Conservation (phyloP, 1,140 invertebrate species). For the Schlechtendalia chinensis region DNA sequence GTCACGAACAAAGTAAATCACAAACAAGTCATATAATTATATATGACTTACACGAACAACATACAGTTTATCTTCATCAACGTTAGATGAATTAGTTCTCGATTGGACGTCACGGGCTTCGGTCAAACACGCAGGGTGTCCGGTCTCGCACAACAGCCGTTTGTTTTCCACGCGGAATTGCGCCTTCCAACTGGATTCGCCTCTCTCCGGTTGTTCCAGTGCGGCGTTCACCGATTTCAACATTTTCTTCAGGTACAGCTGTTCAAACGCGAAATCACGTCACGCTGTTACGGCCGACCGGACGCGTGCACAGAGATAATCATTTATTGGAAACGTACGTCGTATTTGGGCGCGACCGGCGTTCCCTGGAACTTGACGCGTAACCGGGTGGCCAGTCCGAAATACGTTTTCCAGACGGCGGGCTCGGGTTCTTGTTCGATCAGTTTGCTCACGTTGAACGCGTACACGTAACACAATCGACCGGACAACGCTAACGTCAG, state of each 20-base stretch:
- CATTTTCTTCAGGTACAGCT: slow-evolving; percentile 61
- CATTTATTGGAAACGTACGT: slow-evolving; percentile 50
- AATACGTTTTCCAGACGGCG: slow-evolving; percentile 64
- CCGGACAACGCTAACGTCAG: slow-evolving; percentile 74
- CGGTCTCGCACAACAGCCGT: slow-evolving; percentile 64
- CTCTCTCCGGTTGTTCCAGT: slow-evolving; percentile 52
- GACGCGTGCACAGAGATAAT: too few species aligned
- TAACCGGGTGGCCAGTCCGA: slow-evolving; percentile 64
- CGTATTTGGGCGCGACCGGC: slow-evolving; percentile 50
- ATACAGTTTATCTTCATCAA: slow-evolving; percentile 58
- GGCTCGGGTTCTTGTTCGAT: slow-evolving; percentile 68
- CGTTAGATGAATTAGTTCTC: slow-evolving; percentile 66
- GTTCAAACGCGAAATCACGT: not conserved
- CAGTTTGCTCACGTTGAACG: slow-evolving; percentile 73
- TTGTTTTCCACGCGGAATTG: slow-evolving; percentile 55
- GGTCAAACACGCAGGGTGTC: slow-evolving; percentile 69
- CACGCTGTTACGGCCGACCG: not conserved
- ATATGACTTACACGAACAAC: slow-evolving; percentile 24
- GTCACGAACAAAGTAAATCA: not conserved
- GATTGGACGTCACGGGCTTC: slow-evolving; percentile 65
- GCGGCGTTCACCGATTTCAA: slow-evolving; percentile 53
- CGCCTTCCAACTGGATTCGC: slow-evolving; percentile 53
- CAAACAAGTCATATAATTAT: not conserved
- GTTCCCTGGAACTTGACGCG: slow-evolving; percentile 67
- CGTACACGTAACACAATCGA: slow-evolving; percentile 62